Percentiles rank a stretch among this genome's conserved stretches.
phyloP scores from a whole-genome alignment of 2,888 invertebrate species.

The Galeopsomyia nigrocyanea region DNA sequence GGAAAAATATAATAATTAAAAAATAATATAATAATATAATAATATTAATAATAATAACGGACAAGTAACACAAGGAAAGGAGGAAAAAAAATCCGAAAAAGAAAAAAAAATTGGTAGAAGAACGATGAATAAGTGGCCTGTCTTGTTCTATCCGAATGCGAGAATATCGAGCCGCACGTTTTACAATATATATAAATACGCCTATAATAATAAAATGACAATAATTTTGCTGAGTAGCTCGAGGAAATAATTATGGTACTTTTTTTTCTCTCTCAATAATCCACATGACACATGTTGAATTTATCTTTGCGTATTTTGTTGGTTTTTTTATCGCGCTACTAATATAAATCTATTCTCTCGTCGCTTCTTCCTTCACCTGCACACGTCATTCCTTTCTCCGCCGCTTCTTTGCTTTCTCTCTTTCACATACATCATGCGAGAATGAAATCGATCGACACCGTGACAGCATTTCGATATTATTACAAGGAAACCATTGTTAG shows the following conservation, averaged over 20 bases:
- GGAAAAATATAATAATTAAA: conserved; percentile 40
- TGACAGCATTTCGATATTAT: too few relatives aligned
- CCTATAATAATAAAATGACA: conserved; percentile 47
- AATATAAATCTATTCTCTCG: conserved; percentile 39
- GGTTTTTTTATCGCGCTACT: conserved; percentile 24
- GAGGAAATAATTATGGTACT: conserved; percentile 33
- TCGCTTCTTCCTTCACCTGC: conserved; percentile 55
- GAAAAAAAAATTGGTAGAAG: conserved; percentile 10
- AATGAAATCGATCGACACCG: too few relatives aligned
- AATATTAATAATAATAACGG: conserved; percentile 45
- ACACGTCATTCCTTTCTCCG: conserved; percentile 54
- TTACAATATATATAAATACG: conserved; percentile 40
- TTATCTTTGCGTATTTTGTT: conserved; percentile 29
- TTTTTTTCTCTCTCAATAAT: background rate
- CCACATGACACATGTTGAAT: conserved; percentile 46
- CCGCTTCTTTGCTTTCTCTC: conserved; percentile 54
- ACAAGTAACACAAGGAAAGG: conserved; percentile 47
- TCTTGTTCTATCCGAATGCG: conserved; percentile 38
- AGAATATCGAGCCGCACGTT: conserved; percentile 41
- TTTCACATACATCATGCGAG: conserved; percentile 46
- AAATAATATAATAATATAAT: conserved; percentile 35
- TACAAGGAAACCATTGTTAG: too few relatives aligned
- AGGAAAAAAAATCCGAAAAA: conserved; percentile 40
- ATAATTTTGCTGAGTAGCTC: conserved; percentile 45
- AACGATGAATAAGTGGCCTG: conserved; percentile 34